These are phyloP conservation scores for Contarinia nasturtii DNA, from an alignment of 1,140 invertebrate species.

Conservation along the genomic window DNA sequence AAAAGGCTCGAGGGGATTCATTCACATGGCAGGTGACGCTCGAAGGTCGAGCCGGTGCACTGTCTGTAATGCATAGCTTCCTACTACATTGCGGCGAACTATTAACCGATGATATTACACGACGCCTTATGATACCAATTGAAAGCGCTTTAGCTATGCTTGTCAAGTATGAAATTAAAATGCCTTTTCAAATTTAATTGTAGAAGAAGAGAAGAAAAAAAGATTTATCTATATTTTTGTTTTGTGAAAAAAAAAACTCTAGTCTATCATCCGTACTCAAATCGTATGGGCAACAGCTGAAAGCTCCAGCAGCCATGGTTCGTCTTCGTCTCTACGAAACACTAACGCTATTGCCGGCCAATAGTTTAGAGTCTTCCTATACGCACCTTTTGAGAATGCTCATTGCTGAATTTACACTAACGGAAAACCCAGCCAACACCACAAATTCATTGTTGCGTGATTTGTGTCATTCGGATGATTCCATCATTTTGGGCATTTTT, in stretches of 20 bases:
- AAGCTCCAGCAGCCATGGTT: slow-evolving; percentile 83
- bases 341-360: slow-evolving; percentile 60
- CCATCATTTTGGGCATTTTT: slow-evolving; percentile 70
- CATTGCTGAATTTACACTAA: slow-evolving; percentile 92
- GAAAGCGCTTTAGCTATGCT: slow-evolving; percentile 89
- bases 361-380: slow-evolving; percentile 68
- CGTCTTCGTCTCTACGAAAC: slow-evolving; percentile 82
- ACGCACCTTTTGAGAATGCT: slow-evolving; percentile 76
- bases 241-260: slow-evolving; percentile 2
- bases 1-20: slow-evolving; percentile 91
- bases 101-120: slow-evolving; percentile 77
- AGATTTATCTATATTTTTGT: not conserved
- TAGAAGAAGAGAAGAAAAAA: not conserved
- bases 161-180: slow-evolving; percentile 53
- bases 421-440: slow-evolving; percentile 87
- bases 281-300: slow-evolving; percentile 81
- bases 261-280: slow-evolving; percentile 74
- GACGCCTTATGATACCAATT: slow-evolving; percentile 72
- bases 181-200: not conserved
- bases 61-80: slow-evolving; percentile 90
- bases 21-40: slow-evolving; percentile 99
- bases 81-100: slow-evolving; percentile 77
- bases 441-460: slow-evolving; percentile 73
- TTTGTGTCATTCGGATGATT: slow-evolving; percentile 81
- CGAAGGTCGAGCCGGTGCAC: slow-evolving; percentile 86